Evolutionary conservation across 1,140 invertebrate species (phyloP), one percentile per base, ranked within the genome.

Genomic region (Drosophila pseudoobscura): DNA sequence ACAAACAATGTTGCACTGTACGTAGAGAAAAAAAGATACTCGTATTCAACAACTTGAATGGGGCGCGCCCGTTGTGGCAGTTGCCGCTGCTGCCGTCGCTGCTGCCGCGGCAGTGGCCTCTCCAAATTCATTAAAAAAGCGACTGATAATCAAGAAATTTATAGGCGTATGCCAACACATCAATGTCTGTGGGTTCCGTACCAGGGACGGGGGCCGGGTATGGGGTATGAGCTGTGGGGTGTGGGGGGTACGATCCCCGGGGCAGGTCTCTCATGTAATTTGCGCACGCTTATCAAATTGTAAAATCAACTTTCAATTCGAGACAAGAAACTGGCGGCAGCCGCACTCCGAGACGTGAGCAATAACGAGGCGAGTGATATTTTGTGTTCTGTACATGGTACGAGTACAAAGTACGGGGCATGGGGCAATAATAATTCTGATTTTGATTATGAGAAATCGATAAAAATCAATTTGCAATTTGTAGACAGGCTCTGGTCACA

Each of bases 391-490:
- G 35, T 39, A 39, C 35, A 39, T 13, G 35, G 35, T 2, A 4
- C 11, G 35, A 35, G 8, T 35, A 11, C 31, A 26, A 6, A 9
- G 9, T 2, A 31, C 7, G 31, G 3, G 9, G 35, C 35, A 39
- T 54, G 41, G 43, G 24, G 46, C 63, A 75, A 80, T 80, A 74
- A 75, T 75, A 80, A 84, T 85, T 85, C 78, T 87, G 82, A 87
- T 85, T 87, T 74, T 87, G 82, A 87, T 85, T 85, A 85, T 82
- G 74, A 53, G 62, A 82, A 75, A 78, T 88, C 82, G 82, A 85
- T 85, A 88, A 87, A 82, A 85, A 85, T 85, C 82, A 85, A 85
- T 85, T 85, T 85, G 73, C 82, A 85, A 85, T 85, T 85, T 88
- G 82, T 87, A 73, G 80, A 80, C 80, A 78, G 62, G 31, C 35